Conservation (phyloP, 1,140 invertebrate genomes). For the Diabrotica undecimpunctata region DNA sequence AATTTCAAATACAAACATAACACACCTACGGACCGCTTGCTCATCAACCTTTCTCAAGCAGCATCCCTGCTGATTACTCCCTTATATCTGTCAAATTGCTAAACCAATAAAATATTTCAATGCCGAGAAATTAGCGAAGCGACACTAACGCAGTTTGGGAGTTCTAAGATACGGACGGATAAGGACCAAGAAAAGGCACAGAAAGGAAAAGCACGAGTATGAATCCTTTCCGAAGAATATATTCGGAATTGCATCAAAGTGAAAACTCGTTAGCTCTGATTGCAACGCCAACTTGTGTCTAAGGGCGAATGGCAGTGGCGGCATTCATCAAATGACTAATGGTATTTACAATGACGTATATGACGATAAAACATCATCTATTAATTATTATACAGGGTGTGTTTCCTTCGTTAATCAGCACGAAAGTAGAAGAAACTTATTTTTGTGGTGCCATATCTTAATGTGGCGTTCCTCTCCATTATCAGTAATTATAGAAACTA, state of each 20-base stretch:
- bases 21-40: no score
- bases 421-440: no score
- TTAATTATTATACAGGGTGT: no score
- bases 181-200: not conserved
- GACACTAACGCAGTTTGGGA: not conserved
- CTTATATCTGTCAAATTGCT: not conserved
- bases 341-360: no score
- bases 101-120: not conserved
- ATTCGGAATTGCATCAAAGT: constrained; percentile 6
- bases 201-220: not conserved
- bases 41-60: no score
- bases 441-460: no score
- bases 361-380: no score
- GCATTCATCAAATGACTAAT: not conserved
- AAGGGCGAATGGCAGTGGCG: not conserved
- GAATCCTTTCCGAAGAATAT: not conserved
- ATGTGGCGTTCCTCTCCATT: no score
- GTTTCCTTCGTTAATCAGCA: no score
- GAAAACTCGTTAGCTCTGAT: constrained; percentile 14
- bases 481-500: no score
- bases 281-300: constrained; percentile 4
- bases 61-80: not conserved
- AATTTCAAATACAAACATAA: no score
- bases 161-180: not conserved
- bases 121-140: not conserved